Base-by-base conservation (phyloP, 92 coral and sea anemone species). In the Bergia puertoricense region DNA sequence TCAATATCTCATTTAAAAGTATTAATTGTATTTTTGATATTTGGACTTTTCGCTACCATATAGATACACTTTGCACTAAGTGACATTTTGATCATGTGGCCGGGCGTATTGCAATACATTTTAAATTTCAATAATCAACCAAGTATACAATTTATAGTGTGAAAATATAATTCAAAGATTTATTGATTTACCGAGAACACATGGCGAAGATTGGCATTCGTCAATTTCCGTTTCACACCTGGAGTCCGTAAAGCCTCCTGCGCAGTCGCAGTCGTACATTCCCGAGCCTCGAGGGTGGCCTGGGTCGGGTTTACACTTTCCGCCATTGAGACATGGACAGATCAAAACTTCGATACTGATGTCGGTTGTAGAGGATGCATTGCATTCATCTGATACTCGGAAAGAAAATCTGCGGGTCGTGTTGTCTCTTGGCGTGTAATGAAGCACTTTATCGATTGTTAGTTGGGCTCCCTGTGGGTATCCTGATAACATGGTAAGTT, bases 271-370 rank as follows among this genome's bases (percentile, higher is more conserved):
- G 45, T 43, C 68, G 54, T 85, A 85, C 62, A 82, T 82, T 11
- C 77, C 86, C 2, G 86, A 82, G 37, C 86, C 86, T n/a, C 86
- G 56, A 6, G 81, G 81, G 81, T 85, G 88, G 38, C 81, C 51
- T 51, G 81, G 88, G 51, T 85, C 88, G 88, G 88, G 81, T 10
- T 41, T 74, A 76, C 88, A 85, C 16, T 74, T 85, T 23, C 88
- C 88, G 57, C 73, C 88, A 72, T 82, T 82, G 41, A 45, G 62
- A 43, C 86, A 82, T 4, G 41, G 86, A 37, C 86, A 82, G 51
- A 82, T 14, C 43, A 82, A 77, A 68, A 82, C 48, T 30, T 66
- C 59, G 4, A 82, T 23, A 43, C 65, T 44, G 13, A 82, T 82
- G 50, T 68, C 43, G 36, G 86, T 66, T 5, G 77, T 82, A 44